A percentile compares a stretch with the other conserved stretches of the same genome.
These are phyloP conservation scores for Cebus imitator DNA, from an alignment of 2,113 vertebrate species.

Conservation along the genomic window DNA sequence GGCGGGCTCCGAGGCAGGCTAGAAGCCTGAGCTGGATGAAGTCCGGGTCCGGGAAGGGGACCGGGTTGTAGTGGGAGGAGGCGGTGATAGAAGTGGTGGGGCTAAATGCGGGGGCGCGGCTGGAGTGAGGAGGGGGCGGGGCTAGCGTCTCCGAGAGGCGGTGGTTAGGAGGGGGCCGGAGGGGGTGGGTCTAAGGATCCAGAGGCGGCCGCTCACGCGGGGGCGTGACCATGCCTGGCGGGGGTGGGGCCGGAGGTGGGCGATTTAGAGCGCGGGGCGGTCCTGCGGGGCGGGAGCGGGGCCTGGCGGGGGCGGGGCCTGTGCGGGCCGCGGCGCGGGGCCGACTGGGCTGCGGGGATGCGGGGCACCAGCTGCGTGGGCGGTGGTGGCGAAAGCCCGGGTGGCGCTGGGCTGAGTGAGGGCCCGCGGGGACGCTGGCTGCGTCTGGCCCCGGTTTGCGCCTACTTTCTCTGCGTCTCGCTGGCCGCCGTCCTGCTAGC, in stretches of 20 bases:
- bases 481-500: conserved; percentile 90
- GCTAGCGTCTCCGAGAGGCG: fast-evolving
- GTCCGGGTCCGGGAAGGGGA: neutral
- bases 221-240: neutral
- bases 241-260: neutral
- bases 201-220: fast-evolving
- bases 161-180: neutral
- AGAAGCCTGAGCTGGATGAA: neutral
- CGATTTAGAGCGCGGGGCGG: neutral
- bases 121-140: neutral
- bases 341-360: conserved; percentile 66
- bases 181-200: neutral
- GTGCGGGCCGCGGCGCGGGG: neutral
- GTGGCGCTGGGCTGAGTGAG: conserved; percentile 82
- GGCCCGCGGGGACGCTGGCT: conserved; percentile 88
- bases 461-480: conserved; percentile 91
- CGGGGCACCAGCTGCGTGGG: conserved; percentile 81
- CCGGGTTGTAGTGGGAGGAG: fast-evolving
- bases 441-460: conserved; percentile 89
- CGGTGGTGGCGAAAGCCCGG: conserved; percentile 85
- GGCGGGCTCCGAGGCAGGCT: neutral
- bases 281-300: neutral
- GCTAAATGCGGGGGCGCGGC: neutral
- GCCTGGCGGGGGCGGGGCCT: neutral
- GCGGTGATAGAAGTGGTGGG: too few species aligned